phyloP scores from a whole-genome alignment of 2,797 vertebrate genomes.

The Pangasius larnaudii region DNA sequence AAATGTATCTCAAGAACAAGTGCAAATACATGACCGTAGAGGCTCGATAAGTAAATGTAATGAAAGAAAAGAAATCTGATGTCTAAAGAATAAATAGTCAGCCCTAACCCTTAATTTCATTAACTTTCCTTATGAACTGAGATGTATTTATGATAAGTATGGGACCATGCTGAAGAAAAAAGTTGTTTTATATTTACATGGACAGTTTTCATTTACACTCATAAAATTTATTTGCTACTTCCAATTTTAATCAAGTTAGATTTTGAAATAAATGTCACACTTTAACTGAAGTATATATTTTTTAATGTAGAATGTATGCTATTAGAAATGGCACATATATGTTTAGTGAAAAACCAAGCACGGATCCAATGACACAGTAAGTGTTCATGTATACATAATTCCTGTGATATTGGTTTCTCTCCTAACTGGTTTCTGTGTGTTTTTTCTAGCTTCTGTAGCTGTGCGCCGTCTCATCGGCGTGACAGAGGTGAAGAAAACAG shows the following conservation, averaged over 20 bases:
- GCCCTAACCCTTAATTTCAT: not conserved
- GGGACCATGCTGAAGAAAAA: not conserved
- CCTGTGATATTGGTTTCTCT: not conserved
- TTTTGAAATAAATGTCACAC: not conserved
- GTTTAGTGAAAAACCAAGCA: not conserved
- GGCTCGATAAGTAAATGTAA: not conserved
- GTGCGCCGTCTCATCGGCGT: slow-evolving; percentile 97
- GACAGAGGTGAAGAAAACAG: slow-evolving; percentile 95
- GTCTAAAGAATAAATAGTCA: not conserved
- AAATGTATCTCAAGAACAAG: not conserved
- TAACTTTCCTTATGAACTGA: not conserved
- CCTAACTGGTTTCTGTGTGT: slow-evolving; percentile 47
- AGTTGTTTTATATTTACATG: not conserved
- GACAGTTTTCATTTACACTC: not conserved
- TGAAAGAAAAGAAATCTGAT: too few species aligned
- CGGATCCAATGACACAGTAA: not conserved
- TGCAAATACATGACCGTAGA: not conserved
- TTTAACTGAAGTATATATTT: not conserved
- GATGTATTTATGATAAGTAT: not conserved
- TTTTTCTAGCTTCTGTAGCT: slow-evolving; percentile 88
- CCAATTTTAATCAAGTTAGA: not conserved
- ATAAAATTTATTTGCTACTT: not conserved
- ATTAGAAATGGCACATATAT: not conserved
- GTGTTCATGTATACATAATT: not conserved
- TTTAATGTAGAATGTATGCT: not conserved